phyloP scores from a whole-genome alignment of 2,888 invertebrate genomes.

The Dasysyrphus albostriatus region DNA sequence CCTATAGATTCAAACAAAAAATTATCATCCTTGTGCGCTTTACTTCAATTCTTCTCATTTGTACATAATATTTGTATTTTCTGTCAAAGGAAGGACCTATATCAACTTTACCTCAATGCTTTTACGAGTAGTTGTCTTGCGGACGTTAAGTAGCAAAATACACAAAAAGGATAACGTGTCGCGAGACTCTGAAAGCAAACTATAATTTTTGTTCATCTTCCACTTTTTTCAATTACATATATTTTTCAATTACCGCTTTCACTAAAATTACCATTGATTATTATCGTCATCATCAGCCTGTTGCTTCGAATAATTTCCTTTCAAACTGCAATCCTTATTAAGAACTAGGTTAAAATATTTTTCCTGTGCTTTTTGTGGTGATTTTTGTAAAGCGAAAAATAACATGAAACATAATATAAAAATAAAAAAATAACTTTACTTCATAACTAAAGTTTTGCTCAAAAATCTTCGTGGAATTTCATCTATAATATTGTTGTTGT shows the following conservation, averaged over 20 bases:
- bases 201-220: constrained; percentile 74
- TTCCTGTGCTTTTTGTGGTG: constrained; percentile 26
- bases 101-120: constrained; percentile 42
- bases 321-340: not conserved
- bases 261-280: constrained; percentile 21
- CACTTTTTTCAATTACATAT: constrained; percentile 51
- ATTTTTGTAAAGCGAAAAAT: not conserved
- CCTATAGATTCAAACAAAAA: not conserved
- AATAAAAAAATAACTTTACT: constrained; percentile 1
- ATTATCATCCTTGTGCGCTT: constrained; percentile 18
- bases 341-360: not conserved
- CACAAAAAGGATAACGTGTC: constrained; percentile 67
- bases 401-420: not conserved
- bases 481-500: constrained; percentile 44
- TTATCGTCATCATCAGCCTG: constrained; percentile 20
- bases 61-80: constrained; percentile 27
- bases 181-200: constrained; percentile 66
- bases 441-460: constrained; percentile 19
- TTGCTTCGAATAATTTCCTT: constrained; percentile 47
- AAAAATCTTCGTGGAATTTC: constrained; percentile 7
- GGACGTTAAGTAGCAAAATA: constrained; percentile 68
- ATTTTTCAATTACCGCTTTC: constrained; percentile 32
- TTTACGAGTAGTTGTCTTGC: constrained; percentile 69
- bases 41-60: constrained; percentile 3
- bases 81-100: constrained; percentile 50